Evolutionary conservation across 1,140 invertebrate genomes (phyloP).

Genomic region (Druon quercuslanigerum): DNA sequence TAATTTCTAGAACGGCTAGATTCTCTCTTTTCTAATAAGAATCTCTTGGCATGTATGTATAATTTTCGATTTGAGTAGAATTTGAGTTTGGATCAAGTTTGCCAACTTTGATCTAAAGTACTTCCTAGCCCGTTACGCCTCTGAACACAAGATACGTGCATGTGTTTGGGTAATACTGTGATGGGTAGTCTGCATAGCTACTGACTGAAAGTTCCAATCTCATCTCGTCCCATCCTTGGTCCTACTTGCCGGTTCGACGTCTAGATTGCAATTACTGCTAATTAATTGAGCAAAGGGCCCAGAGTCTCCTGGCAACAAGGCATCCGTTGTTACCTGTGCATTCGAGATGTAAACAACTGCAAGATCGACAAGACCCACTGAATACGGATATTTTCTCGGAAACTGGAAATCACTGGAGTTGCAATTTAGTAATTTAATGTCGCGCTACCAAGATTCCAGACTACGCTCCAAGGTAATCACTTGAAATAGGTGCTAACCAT

Average conservation of each 20-base stretch:
- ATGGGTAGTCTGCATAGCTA: slow-evolving; percentile 28
- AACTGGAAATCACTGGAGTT: background rate
- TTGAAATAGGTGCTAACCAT: slow-evolving; percentile 18
- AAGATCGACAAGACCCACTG: background rate
- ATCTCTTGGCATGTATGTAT: background rate
- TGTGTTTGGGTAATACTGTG: slow-evolving; percentile 36
- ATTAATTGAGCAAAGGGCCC: slow-evolving; percentile 64
- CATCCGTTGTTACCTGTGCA: slow-evolving; percentile 7
- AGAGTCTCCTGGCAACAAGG: slow-evolving; percentile 3
- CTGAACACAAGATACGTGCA: slow-evolving; percentile 46
- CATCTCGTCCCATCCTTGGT: slow-evolving; percentile 31
- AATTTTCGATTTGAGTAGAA: slow-evolving; percentile 9
- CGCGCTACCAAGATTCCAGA: background rate
- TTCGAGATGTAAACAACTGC: slow-evolving; percentile 16
- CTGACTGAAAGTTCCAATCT: slow-evolving; percentile 33
- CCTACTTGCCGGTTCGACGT: slow-evolving; percentile 41
- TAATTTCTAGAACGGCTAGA: background rate
- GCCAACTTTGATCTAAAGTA: slow-evolving; percentile 65
- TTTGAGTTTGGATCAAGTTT: slow-evolving; percentile 60
- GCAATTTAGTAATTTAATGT: slow-evolving; percentile 30
- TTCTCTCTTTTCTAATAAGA: background rate
- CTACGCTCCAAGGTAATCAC: background rate
- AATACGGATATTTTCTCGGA: background rate
- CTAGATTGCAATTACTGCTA: slow-evolving; percentile 66
- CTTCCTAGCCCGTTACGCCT: slow-evolving; percentile 51